Evolutionary conservation across 35 echinoderm and acorn worm genomes (phyloP), one percentile per base, ranked within the genome.

Genomic region (Lytechinus variegatus): DNA sequence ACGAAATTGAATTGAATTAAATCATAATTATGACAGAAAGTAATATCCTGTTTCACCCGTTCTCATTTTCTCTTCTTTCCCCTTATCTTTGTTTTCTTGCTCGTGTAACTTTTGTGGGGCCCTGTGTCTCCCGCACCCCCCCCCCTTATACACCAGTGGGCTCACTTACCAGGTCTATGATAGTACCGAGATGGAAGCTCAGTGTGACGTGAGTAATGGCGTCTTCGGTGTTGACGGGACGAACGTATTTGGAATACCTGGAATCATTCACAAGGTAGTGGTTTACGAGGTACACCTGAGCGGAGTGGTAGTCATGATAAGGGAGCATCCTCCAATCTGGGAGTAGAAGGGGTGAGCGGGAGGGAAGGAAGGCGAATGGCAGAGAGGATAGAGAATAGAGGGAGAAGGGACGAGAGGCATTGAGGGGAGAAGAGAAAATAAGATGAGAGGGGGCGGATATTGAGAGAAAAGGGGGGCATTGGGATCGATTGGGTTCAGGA

Each of bases 121-220:
- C 33, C 33, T 1, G 33, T 44, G 33, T 44, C 33, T 2, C 33
- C 33, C 33, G 33, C 33, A 44, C 33, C 33, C 33, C 33, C 0
- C 33, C 33, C 33, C 33, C 33, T 2, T 44, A 44, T 44, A 44
- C 33, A 44, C 33, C 0, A 44, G 33, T 44, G 33, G 33, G 33
- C 4, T 4, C 16, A 61, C n/a, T 93, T 93, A 96, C 95, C 95
- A 96, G 27, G 52, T 92, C 91, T 27, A 96, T 93, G 54, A 96
- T 53, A 29, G 54, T 61, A n/a, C 61, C 89, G 12, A 93, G 89
- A 10, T 92, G 56, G 28, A 96, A 44, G 52, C 95, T 90, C 19
- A 92, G 79, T 24, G 19, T 8, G 28, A 96, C 71, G 5, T 8
- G 3, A 9, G 95, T 96, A 16, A 91, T 89, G 54, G 21, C 54